Percentiles rank a stretch among this genome's conserved stretches.
These are phyloP conservation scores for Lycaena phlaeas DNA, from an alignment of 2,888 invertebrate species.

Conservation along the genomic window DNA sequence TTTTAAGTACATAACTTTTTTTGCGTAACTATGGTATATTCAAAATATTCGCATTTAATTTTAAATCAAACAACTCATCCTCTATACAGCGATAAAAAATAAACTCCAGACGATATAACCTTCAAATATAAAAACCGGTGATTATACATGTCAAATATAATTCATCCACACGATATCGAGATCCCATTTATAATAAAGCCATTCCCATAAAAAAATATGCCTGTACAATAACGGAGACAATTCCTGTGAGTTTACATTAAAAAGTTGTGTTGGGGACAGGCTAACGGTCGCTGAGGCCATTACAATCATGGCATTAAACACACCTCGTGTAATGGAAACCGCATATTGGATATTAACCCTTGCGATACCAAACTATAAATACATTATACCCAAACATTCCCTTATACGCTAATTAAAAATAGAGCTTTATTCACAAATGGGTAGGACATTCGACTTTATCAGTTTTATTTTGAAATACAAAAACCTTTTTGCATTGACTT, in stretches of 20 bases:
- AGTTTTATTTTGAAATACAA: too few relatives aligned
- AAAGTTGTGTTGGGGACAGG: conserved; percentile 46
- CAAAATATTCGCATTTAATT: too few relatives aligned
- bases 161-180: not conserved
- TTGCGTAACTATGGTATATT: too few relatives aligned
- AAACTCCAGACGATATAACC: too few relatives aligned
- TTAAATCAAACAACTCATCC: too few relatives aligned
- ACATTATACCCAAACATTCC: conserved; percentile 6
- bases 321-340: conserved; percentile 59
- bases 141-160: not conserved
- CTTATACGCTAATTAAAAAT: too few relatives aligned
- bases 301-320: conserved; percentile 51
- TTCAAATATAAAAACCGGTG: too few relatives aligned
- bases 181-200: not conserved
- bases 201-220: not conserved
- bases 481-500: too few relatives aligned
- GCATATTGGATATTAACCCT: conserved; percentile 24
- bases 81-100: too few relatives aligned
- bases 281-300: conserved; percentile 58
- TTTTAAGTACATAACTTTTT: not conserved
- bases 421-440: too few relatives aligned
- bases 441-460: too few relatives aligned
- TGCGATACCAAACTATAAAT: conserved; percentile 9
- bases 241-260: conserved; percentile 54
- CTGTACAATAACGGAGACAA: conserved; percentile 37